Evolutionary conservation across 2,113 vertebrate genomes (phyloP).

Genomic region (Oreochromis tanganicae): DNA sequence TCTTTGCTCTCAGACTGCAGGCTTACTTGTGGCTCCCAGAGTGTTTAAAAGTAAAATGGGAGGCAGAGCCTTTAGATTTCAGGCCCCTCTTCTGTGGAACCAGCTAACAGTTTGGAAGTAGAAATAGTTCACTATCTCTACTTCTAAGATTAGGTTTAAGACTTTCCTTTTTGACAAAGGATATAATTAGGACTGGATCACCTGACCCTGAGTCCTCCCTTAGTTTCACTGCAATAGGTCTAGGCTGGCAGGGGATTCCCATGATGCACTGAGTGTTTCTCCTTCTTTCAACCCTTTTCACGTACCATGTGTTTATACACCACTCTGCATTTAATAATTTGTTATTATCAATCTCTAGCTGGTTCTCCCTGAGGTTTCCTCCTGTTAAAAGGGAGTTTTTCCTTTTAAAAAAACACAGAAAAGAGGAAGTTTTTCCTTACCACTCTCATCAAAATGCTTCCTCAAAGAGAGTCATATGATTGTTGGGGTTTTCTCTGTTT

Average conservation of each 20-base stretch:
- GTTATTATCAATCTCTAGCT: not conserved
- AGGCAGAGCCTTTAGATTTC: not conserved
- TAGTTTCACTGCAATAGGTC: not conserved
- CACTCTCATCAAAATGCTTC: not conserved
- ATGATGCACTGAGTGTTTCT: not conserved
- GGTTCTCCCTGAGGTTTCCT: not conserved
- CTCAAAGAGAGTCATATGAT: not conserved
- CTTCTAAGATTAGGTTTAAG: not conserved
- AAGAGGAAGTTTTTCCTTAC: not conserved
- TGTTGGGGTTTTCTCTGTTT: not conserved
- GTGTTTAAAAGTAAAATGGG: not conserved
- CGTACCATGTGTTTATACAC: not conserved
- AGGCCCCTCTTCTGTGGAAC: not conserved
- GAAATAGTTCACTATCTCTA: not conserved
- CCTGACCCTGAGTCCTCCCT: not conserved
- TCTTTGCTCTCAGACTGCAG: not conserved
- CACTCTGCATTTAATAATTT: not conserved
- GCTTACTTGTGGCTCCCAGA: not conserved
- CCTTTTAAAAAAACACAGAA: not conserved
- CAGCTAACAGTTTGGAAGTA: not conserved
- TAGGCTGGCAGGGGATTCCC: not conserved
- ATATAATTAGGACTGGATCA: not conserved
- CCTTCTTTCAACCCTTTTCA: not conserved
- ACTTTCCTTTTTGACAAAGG: not conserved
- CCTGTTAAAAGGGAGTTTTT: not conserved